phyloP scores from a whole-genome alignment of 2,797 vertebrate genomes.

The Sebastes hubbsi region DNA sequence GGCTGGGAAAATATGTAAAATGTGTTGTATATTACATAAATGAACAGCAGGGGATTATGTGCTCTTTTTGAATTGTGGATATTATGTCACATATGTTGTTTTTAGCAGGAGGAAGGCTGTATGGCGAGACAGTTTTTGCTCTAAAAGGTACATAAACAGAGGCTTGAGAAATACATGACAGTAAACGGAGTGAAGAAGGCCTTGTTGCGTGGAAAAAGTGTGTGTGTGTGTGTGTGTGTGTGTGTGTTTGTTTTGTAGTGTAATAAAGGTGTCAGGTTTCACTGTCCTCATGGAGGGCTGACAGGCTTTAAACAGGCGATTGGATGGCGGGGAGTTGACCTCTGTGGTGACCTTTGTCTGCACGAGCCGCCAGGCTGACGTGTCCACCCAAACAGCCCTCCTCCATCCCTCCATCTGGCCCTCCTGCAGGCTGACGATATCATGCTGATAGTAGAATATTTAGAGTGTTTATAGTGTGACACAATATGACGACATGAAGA shows the following conservation, averaged over 20 bases:
- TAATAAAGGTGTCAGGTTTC: slow-evolving; percentile 55
- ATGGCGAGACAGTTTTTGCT: background rate
- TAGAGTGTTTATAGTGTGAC: background rate
- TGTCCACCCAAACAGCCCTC: slow-evolving; percentile 20
- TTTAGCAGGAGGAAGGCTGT: background rate
- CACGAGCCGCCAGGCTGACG: slow-evolving; percentile 11
- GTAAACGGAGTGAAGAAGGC: background rate
- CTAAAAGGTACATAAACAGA: background rate
- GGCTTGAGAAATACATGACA: background rate
- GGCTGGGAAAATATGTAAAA: slow-evolving; percentile 7
- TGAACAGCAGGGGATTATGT: slow-evolving; percentile 4
- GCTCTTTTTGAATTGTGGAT: background rate
- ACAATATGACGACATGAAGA: background rate
- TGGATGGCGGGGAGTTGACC: slow-evolving; percentile 25
- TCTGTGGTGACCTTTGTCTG: slow-evolving; percentile 39
- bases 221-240: background rate
- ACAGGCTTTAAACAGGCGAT: slow-evolving; percentile 14
- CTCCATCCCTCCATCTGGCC: background rate
- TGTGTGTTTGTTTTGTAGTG: background rate
- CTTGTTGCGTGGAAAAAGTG: background rate
- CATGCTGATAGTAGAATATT: background rate
- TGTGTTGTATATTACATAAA: background rate
- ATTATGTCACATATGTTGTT: slow-evolving; percentile 17
- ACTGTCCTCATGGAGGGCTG: slow-evolving; percentile 2
- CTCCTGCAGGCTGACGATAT: background rate